These are phyloP conservation scores for Umimayanthus kanabou DNA, from an alignment of 92 coral and sea anemone species.

Conservation along the genomic window DNA sequence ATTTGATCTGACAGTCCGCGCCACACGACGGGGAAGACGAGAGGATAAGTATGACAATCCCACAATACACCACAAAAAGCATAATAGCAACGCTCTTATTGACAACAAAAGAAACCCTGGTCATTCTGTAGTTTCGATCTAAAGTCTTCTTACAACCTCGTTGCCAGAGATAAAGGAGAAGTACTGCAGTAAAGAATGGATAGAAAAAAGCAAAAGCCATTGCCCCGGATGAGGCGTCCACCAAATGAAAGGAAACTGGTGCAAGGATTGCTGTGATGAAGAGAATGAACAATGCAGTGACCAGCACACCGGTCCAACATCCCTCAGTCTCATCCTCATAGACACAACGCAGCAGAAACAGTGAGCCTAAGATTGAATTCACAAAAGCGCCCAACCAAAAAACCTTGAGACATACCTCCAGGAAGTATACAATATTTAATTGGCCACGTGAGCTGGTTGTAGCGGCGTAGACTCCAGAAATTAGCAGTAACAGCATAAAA, in stretches of 20 bases:
- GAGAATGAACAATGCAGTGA: slow-evolving; percentile 31
- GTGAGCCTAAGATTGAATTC: slow-evolving; percentile 54
- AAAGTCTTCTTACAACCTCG: slow-evolving; percentile 53
- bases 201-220: slow-evolving; percentile 69
- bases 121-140: slow-evolving; percentile 36
- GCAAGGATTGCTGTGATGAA: slow-evolving; percentile 60
- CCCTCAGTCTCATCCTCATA: slow-evolving; percentile 52
- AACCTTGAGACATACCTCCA: slow-evolving; percentile 52
- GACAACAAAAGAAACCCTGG: slow-evolving; percentile 55
- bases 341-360: slow-evolving; percentile 52
- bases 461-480: slow-evolving; percentile 56
- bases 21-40: slow-evolving; percentile 50
- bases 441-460: slow-evolving; percentile 16
- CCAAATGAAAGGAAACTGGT: slow-evolving; percentile 65
- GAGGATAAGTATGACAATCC: slow-evolving; percentile 42
- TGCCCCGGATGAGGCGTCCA: slow-evolving; percentile 55
- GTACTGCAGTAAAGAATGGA: slow-evolving; percentile 59
- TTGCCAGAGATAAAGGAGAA: slow-evolving; percentile 50
- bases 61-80: slow-evolving; percentile 44
- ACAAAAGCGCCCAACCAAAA: slow-evolving; percentile 67
- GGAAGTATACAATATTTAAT: slow-evolving; percentile 49
- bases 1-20: slow-evolving; percentile 54
- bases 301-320: slow-evolving; percentile 28
- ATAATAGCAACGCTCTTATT: slow-evolving; percentile 49
- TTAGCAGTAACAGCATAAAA: slow-evolving; percentile 45